Conservation (phyloP, 2,797 vertebrate genomes). For the Heterohyrax brucei region DNA sequence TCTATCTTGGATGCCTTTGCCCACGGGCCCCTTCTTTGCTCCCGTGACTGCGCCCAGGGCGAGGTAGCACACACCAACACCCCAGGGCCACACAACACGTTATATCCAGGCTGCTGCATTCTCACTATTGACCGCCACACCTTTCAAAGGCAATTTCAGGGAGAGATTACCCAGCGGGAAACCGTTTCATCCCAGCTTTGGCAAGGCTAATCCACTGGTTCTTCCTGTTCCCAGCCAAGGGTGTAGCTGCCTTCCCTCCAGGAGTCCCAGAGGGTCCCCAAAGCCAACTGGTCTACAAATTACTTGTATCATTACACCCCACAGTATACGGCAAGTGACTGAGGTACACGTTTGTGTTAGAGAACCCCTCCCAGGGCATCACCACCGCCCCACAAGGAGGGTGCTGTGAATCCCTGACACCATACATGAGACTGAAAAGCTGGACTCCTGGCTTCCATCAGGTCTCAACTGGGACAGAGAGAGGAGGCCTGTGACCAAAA, state of each 20-base stretch:
- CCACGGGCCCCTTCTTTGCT: background rate
- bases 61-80: background rate
- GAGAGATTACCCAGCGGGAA: background rate
- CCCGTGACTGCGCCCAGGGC: background rate
- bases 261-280: background rate
- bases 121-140: too few relatives aligned
- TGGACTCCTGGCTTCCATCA: background rate
- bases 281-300: background rate
- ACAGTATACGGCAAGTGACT: fast-evolving
- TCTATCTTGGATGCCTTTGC: background rate
- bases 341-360: background rate
- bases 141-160: background rate
- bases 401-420: background rate
- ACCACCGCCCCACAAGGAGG: background rate
- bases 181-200: background rate
- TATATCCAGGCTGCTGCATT: background rate
- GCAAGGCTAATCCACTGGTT: background rate
- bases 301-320: background rate
- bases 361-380: background rate
- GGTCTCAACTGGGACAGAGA: background rate
- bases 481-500: background rate
- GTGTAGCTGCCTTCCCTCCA: background rate
- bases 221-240: background rate
- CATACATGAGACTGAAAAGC: background rate
- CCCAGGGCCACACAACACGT: background rate